Evolutionary conservation across 1,140 invertebrate species (phyloP).

Genomic region (Bicyclus anynana): DNA sequence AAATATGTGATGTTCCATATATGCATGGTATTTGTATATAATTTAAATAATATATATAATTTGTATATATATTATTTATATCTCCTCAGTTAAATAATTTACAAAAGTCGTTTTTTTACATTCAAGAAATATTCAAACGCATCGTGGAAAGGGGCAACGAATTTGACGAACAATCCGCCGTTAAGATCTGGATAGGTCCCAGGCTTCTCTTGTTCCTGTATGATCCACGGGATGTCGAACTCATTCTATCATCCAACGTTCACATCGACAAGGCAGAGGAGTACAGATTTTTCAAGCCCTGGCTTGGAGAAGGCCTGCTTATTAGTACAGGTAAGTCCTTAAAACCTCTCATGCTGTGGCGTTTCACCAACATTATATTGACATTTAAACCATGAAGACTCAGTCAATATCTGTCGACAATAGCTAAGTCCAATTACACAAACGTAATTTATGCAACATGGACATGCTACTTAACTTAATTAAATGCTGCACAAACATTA

Average conservation of each 20-base stretch:
- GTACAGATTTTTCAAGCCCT: slow-evolving; percentile 85
- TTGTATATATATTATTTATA: no score
- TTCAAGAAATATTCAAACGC: slow-evolving; percentile 82
- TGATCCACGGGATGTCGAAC: slow-evolving; percentile 85
- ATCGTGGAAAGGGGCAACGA: slow-evolving; percentile 78
- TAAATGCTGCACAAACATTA: no score
- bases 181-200: slow-evolving; percentile 86
- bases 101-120: slow-evolving; percentile 22
- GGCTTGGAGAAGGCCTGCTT: slow-evolving; percentile 86
- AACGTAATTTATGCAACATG: no score
- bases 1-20: no score
- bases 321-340: slow-evolving; percentile 82
- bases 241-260: slow-evolving; percentile 85
- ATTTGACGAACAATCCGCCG: slow-evolving; percentile 76
- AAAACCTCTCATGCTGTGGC: not conserved
- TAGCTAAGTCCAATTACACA: no score
- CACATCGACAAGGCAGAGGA: slow-evolving; percentile 86
- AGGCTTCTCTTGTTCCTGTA: slow-evolving; percentile 84
- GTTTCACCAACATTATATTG: not conserved
- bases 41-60: not conserved
- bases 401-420: no score
- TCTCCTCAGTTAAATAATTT: no score
- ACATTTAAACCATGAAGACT: no score
- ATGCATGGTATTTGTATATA: no score
- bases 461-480: no score